phyloP scores from a whole-genome alignment of 2,888 invertebrate genomes.

The Ctenicera cuprea region DNA sequence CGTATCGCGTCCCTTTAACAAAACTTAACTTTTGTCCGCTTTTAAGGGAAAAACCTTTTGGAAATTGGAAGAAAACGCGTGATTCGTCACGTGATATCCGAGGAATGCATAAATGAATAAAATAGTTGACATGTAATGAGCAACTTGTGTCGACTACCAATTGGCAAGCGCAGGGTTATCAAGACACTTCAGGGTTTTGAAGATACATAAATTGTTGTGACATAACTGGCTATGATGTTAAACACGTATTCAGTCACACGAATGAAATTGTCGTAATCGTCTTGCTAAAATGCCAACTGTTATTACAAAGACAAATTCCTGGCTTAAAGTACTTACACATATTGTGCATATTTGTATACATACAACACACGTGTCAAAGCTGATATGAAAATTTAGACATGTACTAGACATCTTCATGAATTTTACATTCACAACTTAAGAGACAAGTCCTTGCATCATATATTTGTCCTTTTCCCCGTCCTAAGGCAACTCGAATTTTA shows the following conservation, averaged over 20 bases:
- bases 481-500: no score
- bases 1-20: constrained; percentile 15
- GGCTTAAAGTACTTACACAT: constrained; percentile 11
- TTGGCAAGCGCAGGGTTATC: constrained; percentile 37
- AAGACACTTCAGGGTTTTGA: constrained; percentile 34
- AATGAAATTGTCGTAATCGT: constrained; percentile 13
- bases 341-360: constrained; percentile 14
- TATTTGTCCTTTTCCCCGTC: no score
- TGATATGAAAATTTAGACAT: constrained; percentile 7
- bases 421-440: neutral
- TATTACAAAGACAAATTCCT: constrained; percentile 26
- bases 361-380: constrained; percentile 11
- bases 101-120: constrained; percentile 19
- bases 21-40: constrained; percentile 21
- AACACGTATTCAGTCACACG: constrained; percentile 9
- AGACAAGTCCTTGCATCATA: neutral
- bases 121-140: constrained; percentile 20
- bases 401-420: neutral
- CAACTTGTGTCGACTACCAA: constrained; percentile 5
- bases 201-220: constrained; percentile 33
- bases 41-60: constrained; percentile 14
- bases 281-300: constrained; percentile 3
- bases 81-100: neutral
- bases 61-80: neutral
- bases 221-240: constrained; percentile 23